Base-by-base conservation (phyloP, 2,113 vertebrate species). In the Scortum barcoo region DNA sequence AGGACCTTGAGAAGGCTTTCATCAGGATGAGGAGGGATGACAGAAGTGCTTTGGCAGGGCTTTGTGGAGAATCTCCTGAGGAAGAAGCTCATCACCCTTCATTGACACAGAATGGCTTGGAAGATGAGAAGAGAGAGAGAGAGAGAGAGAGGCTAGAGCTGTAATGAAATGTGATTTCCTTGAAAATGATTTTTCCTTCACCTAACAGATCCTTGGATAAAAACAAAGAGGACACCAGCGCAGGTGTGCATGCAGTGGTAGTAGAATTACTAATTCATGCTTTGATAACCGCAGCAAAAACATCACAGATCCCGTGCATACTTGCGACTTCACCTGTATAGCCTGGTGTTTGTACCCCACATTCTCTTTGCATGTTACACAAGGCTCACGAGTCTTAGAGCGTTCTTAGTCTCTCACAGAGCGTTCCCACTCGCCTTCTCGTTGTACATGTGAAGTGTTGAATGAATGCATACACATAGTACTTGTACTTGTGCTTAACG, bases 131-230 rank as follows among this genome's bases (percentile, higher is more conserved):
- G 75, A 68, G 28, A 3, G 53, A 77, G 51, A 76, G 12, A 44
- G 48, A 19, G 9, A 24, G 5, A 11, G 28, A 60, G n/a, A 9
- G 36, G 19, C 19, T 19, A 22, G 26, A 30, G 24, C 24, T 33
- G 16, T 58, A 77, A 78, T 78, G 28, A 68, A 68, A 77, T 68
- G 63, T 77, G 75, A 67, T 51, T 36, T 30, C 12, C 40, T 28
- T 16, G 20, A 46, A 67, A 58, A 68, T 24, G 1, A 58, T 26
- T n/a, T 57, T 56, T 56, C 51, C 22, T 46, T 67, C 51, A 56
- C 50, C n/a, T 44, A 67, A 65, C n/a, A 42, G 36, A 33, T 66
- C 12, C 60, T 38, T n/a, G 17, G 24, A 44, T 22, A 28, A 22
- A 53, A 53, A 65, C 60, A 53, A 61, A 17, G 28, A 56, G 19